Conservation (phyloP, 2,888 invertebrate species). For the Prosapia bicincta region DNA sequence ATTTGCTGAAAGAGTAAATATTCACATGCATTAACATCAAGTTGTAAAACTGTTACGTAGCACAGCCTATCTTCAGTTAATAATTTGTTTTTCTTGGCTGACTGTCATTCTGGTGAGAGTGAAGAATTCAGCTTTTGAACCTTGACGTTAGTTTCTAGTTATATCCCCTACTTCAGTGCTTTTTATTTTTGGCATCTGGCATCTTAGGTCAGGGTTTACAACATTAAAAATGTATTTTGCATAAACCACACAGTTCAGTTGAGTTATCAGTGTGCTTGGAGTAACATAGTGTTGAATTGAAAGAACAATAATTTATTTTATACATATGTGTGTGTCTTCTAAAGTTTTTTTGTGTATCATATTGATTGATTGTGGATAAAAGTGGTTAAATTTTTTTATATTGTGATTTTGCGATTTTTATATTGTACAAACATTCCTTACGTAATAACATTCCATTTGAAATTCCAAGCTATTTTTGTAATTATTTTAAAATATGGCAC, state of each 20-base stretch:
- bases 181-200: neutral
- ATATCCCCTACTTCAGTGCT: neutral
- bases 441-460: neutral
- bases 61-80: neutral
- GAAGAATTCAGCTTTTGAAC: neutral
- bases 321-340: neutral
- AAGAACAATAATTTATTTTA: too few relatives aligned
- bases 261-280: neutral
- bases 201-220: neutral
- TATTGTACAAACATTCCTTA: neutral
- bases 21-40: neutral
- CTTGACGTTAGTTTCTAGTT: neutral
- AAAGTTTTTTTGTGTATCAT: neutral
- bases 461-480: neutral
- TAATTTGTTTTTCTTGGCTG: neutral
- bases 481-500: slow-evolving; percentile 10
- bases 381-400: neutral
- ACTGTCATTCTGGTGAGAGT: neutral
- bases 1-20: neutral
- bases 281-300: neutral
- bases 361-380: neutral
- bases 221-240: neutral
- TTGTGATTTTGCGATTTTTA: neutral
- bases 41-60: neutral
- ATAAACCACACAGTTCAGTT: neutral